phyloP scores from a whole-genome alignment of 2,113 vertebrate species.

The Melierax canorus region DNA sequence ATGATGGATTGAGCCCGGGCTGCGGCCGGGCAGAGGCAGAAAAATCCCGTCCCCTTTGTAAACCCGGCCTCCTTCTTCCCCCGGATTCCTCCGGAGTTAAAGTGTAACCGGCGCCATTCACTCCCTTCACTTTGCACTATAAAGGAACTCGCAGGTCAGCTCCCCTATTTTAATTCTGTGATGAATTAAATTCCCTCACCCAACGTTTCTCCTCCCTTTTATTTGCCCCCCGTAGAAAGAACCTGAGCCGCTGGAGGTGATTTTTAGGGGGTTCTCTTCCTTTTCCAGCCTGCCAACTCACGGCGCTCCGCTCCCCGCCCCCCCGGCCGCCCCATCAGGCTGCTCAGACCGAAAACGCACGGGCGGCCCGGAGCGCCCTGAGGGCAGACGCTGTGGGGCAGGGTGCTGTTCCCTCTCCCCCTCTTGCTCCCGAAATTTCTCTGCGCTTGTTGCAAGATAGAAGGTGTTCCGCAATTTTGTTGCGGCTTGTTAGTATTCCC shows the following conservation, averaged over 20 bases:
- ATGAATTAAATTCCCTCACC: slow-evolving; percentile 62
- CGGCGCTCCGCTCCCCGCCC: neutral
- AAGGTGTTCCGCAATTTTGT: neutral
- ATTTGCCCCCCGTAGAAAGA: slow-evolving; percentile 34
- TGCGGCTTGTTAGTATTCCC: neutral
- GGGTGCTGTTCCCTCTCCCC: neutral
- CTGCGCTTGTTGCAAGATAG: neutral
- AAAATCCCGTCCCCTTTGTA: slow-evolving; percentile 75
- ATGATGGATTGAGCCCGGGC: slow-evolving; percentile 75
- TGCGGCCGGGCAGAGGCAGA: slow-evolving; percentile 57
- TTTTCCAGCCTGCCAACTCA: neutral
- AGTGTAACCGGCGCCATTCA: slow-evolving; percentile 90
- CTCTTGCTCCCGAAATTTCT: neutral
- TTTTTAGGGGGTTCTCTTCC: neutral
- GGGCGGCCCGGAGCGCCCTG: neutral
- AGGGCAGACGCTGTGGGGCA: neutral
- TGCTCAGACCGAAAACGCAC: neutral
- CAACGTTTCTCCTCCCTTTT: slow-evolving; percentile 26
- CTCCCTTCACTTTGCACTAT: slow-evolving; percentile 81
- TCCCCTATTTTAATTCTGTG: slow-evolving; percentile 62
- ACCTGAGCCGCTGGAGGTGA: neutral
- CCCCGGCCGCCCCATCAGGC: neutral
- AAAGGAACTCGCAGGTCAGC: slow-evolving; percentile 79
- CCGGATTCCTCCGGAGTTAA: slow-evolving; percentile 87
- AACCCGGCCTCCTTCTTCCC: slow-evolving; percentile 67